Conservation (phyloP, 2,888 invertebrate genomes). For the Trichopria drosophilae region DNA sequence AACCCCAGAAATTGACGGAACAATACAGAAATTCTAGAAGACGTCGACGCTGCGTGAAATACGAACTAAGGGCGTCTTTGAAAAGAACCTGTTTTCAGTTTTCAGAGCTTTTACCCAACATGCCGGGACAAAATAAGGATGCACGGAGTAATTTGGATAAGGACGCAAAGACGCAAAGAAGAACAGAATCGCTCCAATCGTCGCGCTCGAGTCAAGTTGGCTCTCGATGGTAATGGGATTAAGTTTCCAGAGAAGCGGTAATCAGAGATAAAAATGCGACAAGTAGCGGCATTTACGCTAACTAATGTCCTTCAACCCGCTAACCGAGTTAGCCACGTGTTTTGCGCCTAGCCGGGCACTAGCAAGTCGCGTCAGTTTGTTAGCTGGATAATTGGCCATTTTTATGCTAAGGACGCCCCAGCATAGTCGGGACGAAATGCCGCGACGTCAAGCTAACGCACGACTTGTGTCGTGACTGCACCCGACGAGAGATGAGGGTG, state of each 20-base stretch:
- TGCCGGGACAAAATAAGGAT: too few relatives aligned
- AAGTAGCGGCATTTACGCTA: conserved; percentile 53
- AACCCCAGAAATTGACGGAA: too few relatives aligned
- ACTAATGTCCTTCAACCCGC: conserved; percentile 53
- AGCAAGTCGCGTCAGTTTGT: conserved; percentile 42
- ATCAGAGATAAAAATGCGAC: conserved; percentile 55
- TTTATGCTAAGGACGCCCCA: conserved; percentile 50
- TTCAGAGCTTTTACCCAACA: too few relatives aligned
- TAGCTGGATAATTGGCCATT: conserved; percentile 53
- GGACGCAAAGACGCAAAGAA: not conserved
- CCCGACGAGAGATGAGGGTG: too few relatives aligned
- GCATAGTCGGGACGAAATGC: conserved; percentile 13
- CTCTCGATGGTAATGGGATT: conserved; percentile 29
- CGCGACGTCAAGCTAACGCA: conserved; percentile 28
- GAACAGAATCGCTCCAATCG: conserved; percentile 24
- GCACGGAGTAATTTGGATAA: too few relatives aligned
- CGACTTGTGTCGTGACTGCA: too few relatives aligned
- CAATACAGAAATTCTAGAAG: too few relatives aligned
- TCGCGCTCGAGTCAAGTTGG: conserved; percentile 22
- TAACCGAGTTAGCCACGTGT: conserved; percentile 45
- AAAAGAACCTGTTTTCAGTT: too few relatives aligned
- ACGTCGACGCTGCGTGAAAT: too few relatives aligned
- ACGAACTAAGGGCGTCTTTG: not conserved
- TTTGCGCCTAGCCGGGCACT: conserved; percentile 26
- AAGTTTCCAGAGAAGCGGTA: conserved; percentile 46